Base-by-base conservation (phyloP, 1,140 invertebrate species). In the Drosophila ogumai region DNA sequence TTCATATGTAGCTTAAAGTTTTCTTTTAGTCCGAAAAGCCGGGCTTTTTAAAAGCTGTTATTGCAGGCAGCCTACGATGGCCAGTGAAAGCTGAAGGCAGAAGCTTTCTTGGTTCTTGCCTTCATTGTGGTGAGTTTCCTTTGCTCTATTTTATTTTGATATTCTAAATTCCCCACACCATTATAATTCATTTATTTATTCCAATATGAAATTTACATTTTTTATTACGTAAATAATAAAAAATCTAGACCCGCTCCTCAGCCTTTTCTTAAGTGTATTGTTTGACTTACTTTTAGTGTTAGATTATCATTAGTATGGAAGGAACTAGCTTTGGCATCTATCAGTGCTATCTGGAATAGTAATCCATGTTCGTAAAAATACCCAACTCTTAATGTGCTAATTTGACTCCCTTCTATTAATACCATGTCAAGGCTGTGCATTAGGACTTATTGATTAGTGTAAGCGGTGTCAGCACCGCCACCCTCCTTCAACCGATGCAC, bases 361-460 rank as follows among this genome's bases (percentile, higher is more conserved):
- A 7, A 13, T 13, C 12, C 1, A 15, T 25, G 15, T 15, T 1
- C 8, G 13, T 8, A 25, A 15, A 15, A 47, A n/a, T 46, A 25
- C 3, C 44, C 7, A 47, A 28, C 22, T 47, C 7, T 25, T 66
- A 56, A 54, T 41, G 17, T 41, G 36, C 47, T 40, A 57, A 59
- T 66, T 46, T 40, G 15, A 36, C 10, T 41, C 19, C 28, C 40
- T 44, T 34, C 34, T 76, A 47, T 46, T 49, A 66, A 46, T 75
- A 44, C 31, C 57, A 55, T 69, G 66, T 66, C 76, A 85, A 72
- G 72, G 66, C 13, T 55, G 10, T 52, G 31, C 38, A 41, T 71
- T 72, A 31, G 44, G 64, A 61, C 50, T 52, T 86, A 87, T 87
- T 86, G 82, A 82, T 86, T 86, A 19, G 28, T 49, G 25, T 61